These are phyloP conservation scores for Lamprologus sp. DNA, from an alignment of 2,113 vertebrate species.

Conservation along the genomic window DNA sequence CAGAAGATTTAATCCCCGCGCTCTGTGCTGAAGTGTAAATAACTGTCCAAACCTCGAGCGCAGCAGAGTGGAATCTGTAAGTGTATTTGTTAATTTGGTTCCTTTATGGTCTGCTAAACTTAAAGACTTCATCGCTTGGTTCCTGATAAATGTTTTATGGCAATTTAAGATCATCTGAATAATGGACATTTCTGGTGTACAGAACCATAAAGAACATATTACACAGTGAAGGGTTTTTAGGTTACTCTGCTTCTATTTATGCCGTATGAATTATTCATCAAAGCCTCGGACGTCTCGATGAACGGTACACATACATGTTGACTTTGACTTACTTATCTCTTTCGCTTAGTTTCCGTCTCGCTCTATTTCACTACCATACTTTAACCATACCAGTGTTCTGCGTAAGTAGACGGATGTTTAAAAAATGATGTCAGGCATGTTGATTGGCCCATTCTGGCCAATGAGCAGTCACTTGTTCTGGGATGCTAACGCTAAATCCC, in stretches of 20 bases:
- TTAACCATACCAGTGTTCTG: not conserved
- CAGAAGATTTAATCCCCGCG: constrained; percentile 21
- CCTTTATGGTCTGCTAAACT: constrained; percentile 7
- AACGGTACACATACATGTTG: not conserved
- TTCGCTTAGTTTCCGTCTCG: not conserved
- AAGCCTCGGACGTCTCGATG: not conserved
- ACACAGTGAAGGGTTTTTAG: not conserved
- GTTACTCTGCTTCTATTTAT: not conserved
- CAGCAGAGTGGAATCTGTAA: constrained; percentile 6
- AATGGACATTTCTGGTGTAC: not conserved
- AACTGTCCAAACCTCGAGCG: constrained; percentile 4
- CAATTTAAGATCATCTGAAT: constrained; percentile 11
- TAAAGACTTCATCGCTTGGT: not conserved
- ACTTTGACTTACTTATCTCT: not conserved
- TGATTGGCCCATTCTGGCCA: not conserved
- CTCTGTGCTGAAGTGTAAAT: constrained; percentile 38
- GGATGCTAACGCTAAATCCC: not conserved
- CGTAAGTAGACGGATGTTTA: not conserved
- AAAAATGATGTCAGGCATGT: not conserved
- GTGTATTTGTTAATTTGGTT: not conserved
- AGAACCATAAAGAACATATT: not conserved
- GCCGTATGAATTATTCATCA: constrained; percentile 33
- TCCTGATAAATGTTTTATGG: not conserved
- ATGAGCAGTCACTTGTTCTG: not conserved
- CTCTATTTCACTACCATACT: not conserved